A percentile compares a stretch with the other conserved stretches of the same genome.
These are phyloP conservation scores for Lonchura striata DNA, from an alignment of 2,113 vertebrate species.

Conservation along the genomic window DNA sequence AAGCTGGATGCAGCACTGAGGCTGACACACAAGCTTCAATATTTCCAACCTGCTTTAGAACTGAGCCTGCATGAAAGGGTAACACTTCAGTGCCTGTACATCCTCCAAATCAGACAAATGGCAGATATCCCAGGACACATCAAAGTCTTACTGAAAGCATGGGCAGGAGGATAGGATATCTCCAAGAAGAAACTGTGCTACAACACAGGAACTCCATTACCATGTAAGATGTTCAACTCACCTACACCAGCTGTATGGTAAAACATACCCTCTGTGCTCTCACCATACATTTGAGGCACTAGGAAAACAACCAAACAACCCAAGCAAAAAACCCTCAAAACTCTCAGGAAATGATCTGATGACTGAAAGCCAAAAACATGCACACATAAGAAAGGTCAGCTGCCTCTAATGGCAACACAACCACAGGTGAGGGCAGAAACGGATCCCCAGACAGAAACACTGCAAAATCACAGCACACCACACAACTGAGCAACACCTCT, in stretches of 20 bases:
- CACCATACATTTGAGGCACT: neutral
- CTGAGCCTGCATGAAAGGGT: neutral
- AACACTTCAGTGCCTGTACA: neutral
- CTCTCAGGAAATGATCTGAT: neutral
- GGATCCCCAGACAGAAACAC: neutral
- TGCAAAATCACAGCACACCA: neutral
- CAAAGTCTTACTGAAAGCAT: neutral
- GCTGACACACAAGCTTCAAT: fast-evolving
- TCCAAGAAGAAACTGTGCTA: neutral
- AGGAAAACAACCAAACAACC: neutral
- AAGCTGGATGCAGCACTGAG: neutral
- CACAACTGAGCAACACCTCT: neutral
- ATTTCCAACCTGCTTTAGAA: neutral
- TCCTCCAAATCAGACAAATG: neutral
- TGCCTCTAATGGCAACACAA: neutral
- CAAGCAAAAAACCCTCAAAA: neutral
- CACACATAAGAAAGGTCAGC: neutral
- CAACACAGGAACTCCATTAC: neutral
- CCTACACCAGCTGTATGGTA: neutral
- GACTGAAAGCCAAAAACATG: neutral
- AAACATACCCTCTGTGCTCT: neutral
- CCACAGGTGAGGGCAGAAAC: neutral
- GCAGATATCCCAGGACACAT: neutral
- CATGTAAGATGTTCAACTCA: neutral
- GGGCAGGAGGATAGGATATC: neutral